Percentiles rank a stretch among this genome's conserved stretches.
These are phyloP conservation scores for Volucella inanis DNA, from an alignment of 2,888 invertebrate genomes.

Conservation along the genomic window DNA sequence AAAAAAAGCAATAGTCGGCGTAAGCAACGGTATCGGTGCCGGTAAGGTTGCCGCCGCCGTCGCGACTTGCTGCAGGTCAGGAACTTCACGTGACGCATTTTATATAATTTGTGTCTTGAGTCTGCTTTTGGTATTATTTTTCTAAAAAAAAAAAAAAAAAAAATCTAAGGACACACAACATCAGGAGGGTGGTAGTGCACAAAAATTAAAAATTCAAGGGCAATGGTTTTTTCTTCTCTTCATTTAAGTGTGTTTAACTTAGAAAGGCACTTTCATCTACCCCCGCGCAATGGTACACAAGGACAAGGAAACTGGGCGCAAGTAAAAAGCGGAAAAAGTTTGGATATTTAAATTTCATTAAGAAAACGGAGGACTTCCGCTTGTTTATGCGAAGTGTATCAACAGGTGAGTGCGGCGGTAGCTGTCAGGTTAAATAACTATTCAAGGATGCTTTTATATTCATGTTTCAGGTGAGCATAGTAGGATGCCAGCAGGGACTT, in stretches of 20 bases:
- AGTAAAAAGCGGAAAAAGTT: constrained; percentile 59
- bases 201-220: constrained; percentile 75
- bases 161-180: constrained; percentile 4
- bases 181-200: constrained; percentile 57
- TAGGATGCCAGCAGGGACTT: no score
- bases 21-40: constrained; percentile 4
- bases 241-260: constrained; percentile 52
- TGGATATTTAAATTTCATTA: constrained; percentile 71
- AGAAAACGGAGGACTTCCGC: constrained; percentile 50
- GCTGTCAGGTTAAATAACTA: constrained; percentile 45
- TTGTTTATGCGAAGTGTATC: constrained; percentile 51
- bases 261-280: constrained; percentile 13
- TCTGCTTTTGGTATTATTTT: constrained; percentile 64
- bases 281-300: constrained; percentile 1
- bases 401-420: constrained; percentile 59
- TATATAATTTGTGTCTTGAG: constrained; percentile 62
- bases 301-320: constrained; percentile 39
- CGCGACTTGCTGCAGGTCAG: constrained; percentile 74
- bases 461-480: no score
- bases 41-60: background rate
- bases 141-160: constrained; percentile 58
- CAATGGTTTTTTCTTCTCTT: constrained; percentile 33
- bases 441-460: constrained; percentile 29
- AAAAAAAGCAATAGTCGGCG: constrained; percentile 64
- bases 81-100: constrained; percentile 65